Evolutionary conservation across 2,888 invertebrate species (phyloP), one percentile per base, ranked within the genome.

Genomic region (Dryococelus australis): DNA sequence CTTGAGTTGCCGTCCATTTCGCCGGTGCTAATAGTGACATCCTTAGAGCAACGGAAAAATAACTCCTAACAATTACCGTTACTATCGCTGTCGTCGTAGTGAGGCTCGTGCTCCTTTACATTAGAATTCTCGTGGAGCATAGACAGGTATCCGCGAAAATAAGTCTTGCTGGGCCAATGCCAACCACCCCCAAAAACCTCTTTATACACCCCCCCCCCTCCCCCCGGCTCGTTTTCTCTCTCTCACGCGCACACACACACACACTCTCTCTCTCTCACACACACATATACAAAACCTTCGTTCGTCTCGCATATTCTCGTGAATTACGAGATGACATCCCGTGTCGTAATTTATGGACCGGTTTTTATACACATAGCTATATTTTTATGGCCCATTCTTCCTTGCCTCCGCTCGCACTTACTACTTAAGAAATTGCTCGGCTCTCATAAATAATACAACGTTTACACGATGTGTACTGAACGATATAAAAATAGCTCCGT

Each of bases 381-480:
- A 81, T 83, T 86, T 83, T 86, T 86, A 80, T 86, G 47, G 78
- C 43, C 43, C 83, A 51, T 85, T 43, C 47, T 47, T 86, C n/a
- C 84, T n/a, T n/a, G 84, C 83, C 28, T 43, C n/a, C n/a, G n/a
- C 79, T 81, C 79, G 16, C 84, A 26, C 87, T 80, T 43, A 80
- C 86, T 88, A 87, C 88, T 88, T 87, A 88, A 86, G 87, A 88
- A 88, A 88, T 88, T 88, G 88, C 87, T 47, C 35, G 43, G 51
- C 78, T 53, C 84, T 85, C 88, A 86, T 88, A 88, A 88, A 88
- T 87, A 88, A 88, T 88, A 88, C 78, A 85, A 85, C 87, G 86
- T 88, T 88, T 88, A 88, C 86, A 87, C 88, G 88, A 84, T 78
- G 85, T 87, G 88, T 87, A 86, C 86, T 85, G 88, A 85, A 80